Evolutionary conservation across 2,797 vertebrate genomes (phyloP).

Genomic region (Basileuterus tristriatus): DNA sequence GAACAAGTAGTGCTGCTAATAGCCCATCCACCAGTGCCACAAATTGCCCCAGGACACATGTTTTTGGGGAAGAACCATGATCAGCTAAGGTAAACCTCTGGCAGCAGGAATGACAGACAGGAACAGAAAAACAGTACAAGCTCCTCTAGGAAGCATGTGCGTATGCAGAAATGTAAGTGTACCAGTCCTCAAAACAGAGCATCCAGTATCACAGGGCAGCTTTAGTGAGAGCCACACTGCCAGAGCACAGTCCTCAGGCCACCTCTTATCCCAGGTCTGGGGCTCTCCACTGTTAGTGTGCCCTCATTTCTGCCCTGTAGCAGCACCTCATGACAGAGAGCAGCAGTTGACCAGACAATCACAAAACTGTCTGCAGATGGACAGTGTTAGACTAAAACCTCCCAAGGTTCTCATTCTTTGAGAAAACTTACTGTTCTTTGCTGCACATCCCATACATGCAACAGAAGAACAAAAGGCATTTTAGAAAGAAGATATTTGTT

Average conservation of each 20-base stretch:
- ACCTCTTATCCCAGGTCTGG: not conserved
- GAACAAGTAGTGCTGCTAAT: not conserved
- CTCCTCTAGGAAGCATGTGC: not conserved
- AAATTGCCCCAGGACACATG: not conserved
- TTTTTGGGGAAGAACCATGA: not conserved
- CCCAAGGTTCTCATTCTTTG: not conserved
- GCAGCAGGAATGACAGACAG: not conserved
- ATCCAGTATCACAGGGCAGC: not conserved
- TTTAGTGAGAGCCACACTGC: not conserved
- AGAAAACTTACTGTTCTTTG: not conserved
- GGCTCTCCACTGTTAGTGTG: not conserved
- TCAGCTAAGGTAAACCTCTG: not conserved
- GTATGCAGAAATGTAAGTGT: not conserved
- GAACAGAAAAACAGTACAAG: not conserved
- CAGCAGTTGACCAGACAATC: not conserved
- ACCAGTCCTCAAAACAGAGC: not conserved
- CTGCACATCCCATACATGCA: slow-evolving; percentile 9
- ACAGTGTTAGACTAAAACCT: not conserved
- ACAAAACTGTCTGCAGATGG: not conserved
- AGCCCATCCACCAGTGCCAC: not conserved
- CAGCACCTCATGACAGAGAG: not conserved
- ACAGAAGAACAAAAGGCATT: slow-evolving; percentile 40
- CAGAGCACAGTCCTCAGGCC: not conserved
- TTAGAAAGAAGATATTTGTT: slow-evolving; percentile 57
- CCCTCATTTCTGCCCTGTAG: not conserved